Evolutionary conservation across 2,797 vertebrate species (phyloP).

Genomic region (Cryptoblepharus egeriae): DNA sequence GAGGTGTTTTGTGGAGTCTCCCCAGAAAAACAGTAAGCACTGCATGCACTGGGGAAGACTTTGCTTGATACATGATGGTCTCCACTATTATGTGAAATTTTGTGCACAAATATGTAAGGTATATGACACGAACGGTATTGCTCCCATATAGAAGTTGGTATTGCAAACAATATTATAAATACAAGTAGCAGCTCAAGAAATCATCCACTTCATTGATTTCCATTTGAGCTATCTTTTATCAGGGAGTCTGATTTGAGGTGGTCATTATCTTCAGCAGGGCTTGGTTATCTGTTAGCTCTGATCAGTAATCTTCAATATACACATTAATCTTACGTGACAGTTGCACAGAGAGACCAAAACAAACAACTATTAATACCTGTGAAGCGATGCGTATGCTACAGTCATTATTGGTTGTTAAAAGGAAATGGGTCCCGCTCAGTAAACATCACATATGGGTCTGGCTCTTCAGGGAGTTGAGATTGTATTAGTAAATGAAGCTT

Average conservation of each 20-base stretch:
- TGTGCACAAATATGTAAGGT: neutral
- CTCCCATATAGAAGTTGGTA: fast-evolving
- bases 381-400: neutral
- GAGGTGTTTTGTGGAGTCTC: no score
- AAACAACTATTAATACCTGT: neutral
- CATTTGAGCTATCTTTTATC: constrained; percentile 11
- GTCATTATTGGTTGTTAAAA: constrained; percentile 30
- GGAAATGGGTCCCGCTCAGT: neutral
- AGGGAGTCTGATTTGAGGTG: constrained; percentile 51
- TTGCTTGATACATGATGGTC: no score
- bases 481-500: neutral
- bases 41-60: no score
- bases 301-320: constrained; percentile 1
- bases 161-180: neutral
- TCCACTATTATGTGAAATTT: no score
- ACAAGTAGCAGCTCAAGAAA: constrained; percentile 8
- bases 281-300: constrained; percentile 26
- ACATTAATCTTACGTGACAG: constrained; percentile 6
- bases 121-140: fast-evolving
- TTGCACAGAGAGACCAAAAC: neutral
- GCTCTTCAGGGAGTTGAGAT: neutral
- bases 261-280: constrained; percentile 1
- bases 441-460: constrained; percentile 12
- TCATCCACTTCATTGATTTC: constrained; percentile 25
- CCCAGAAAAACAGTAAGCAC: no score